Evolutionary conservation across 2,888 invertebrate genomes (phyloP).

Genomic region (Esperia sulphurella): DNA sequence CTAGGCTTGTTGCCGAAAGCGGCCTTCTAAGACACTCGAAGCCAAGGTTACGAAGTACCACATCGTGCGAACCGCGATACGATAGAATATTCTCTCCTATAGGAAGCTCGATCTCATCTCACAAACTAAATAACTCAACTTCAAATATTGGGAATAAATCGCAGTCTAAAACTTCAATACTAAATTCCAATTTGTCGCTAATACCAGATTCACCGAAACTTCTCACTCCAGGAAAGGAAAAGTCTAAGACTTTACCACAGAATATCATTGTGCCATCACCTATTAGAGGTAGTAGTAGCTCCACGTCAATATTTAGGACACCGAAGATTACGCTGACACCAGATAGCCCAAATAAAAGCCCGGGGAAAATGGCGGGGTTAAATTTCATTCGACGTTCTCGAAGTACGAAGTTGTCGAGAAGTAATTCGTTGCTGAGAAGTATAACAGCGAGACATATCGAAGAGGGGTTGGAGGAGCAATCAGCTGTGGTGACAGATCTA

Average conservation of each 20-base stretch:
- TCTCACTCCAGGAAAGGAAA: conserved; percentile 65
- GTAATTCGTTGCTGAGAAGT: conserved; percentile 81
- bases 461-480: conserved; percentile 60
- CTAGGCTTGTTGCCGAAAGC: conserved; percentile 60
- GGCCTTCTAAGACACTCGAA: conserved; percentile 50
- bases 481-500: conserved; percentile 58
- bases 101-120: conserved; percentile 57
- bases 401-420: conserved; percentile 85
- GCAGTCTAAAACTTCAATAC: conserved; percentile 17
- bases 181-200: conserved; percentile 60
- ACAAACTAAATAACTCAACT: conserved; percentile 60
- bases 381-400: conserved; percentile 85
- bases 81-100: conserved; percentile 69
- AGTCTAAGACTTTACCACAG: conserved; percentile 82
- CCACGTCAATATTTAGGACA: conserved; percentile 66
- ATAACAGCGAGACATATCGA: conserved; percentile 74
- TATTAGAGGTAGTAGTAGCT: conserved; percentile 68
- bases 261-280: conserved; percentile 72
- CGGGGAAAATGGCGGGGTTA: conserved; percentile 70
- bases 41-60: conserved; percentile 62
- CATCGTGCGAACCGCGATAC: conserved; percentile 68
- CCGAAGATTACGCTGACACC: conserved; percentile 68
- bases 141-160: conserved; percentile 53
- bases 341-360: conserved; percentile 76
- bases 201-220: conserved; percentile 72